Base-by-base conservation (phyloP, 2,888 invertebrate species). In the Thecophora atra region DNA sequence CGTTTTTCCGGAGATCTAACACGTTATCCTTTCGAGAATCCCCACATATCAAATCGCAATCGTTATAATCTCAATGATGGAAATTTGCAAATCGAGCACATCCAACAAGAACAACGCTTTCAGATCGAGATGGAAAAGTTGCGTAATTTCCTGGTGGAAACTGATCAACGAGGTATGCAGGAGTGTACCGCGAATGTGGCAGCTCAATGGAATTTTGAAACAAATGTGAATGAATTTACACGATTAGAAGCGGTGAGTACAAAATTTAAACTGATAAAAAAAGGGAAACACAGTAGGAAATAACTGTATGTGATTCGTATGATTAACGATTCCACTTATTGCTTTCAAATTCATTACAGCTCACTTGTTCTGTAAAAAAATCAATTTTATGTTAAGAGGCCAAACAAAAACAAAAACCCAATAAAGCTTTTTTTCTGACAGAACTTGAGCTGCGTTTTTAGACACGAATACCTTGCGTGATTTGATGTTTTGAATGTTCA, bases 171-270 rank as follows among this genome's bases (percentile, higher is more conserved):
- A 80, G 91, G 94, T 13, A 92, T 94, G 0, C 91, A 92, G 82
- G 92, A 94, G 84, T 95, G 95, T 81, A 93, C 93, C 0, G 91
- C 91, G 67, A 95, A 95, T 84, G 95, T 95, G n/a, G 92, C 91
- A 0, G 93, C 94, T 1, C 95, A 95, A 82, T 95, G 95, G 95
- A 92, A 92, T 83, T 95, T 94, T 81, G 95, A 95, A 86, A 95
- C 95, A 5, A 92, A 95, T 81, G 94, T 95, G 52, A 94, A 94
- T 86, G 93, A 94, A 84, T 91, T 89, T 63, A 93, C 93, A 0
- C 95, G 95, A 86, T 88, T 93, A 78, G 92, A 93, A 81, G 95
- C 95, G 84, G 95, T 95, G 85, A 93, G 94, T 91, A 69, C 19
- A 13, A 42, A 5, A 19, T 13, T 6, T 47, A 6, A 37, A 37